Conservation (phyloP, 2,888 invertebrate species). For the Microctonus aethiopoides region DNA sequence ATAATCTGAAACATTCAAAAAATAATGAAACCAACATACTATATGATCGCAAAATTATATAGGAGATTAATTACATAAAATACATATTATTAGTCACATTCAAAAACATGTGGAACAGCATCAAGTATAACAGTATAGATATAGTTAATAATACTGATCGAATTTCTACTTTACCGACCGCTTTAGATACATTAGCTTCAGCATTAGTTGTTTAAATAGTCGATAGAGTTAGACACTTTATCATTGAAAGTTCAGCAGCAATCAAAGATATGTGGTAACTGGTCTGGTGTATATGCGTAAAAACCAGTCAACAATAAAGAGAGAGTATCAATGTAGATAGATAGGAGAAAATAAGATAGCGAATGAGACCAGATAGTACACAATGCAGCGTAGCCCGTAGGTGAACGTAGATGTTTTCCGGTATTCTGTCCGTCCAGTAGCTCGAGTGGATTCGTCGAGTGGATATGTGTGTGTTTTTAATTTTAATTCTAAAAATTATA, state of each 20-base stretch:
- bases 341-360: neutral
- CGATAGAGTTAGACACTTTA: neutral
- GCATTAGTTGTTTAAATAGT: too few relatives aligned
- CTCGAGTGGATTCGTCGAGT: neutral
- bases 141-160: too few relatives aligned
- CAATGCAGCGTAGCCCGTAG: slow-evolving; percentile 9
- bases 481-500: neutral
- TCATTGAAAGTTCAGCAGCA: neutral
- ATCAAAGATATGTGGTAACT: neutral
- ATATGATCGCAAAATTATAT: too few relatives aligned
- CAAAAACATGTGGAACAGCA: too few relatives aligned
- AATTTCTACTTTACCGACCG: too few relatives aligned
- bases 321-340: neutral
- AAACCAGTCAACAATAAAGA: neutral
- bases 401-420: neutral
- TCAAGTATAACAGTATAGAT: too few relatives aligned
- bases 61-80: too few relatives aligned
- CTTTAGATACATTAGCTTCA: too few relatives aligned
- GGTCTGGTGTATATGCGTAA: too few relatives aligned
- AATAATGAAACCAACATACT: too few relatives aligned
- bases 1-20: too few relatives aligned
- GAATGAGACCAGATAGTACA: slow-evolving; percentile 4
- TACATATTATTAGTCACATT: too few relatives aligned
- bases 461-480: neutral
- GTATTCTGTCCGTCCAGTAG: neutral